Evolutionary conservation across 2,888 invertebrate genomes (phyloP), one percentile per base, ranked within the genome.

Genomic region (Drosophila differens): DNA sequence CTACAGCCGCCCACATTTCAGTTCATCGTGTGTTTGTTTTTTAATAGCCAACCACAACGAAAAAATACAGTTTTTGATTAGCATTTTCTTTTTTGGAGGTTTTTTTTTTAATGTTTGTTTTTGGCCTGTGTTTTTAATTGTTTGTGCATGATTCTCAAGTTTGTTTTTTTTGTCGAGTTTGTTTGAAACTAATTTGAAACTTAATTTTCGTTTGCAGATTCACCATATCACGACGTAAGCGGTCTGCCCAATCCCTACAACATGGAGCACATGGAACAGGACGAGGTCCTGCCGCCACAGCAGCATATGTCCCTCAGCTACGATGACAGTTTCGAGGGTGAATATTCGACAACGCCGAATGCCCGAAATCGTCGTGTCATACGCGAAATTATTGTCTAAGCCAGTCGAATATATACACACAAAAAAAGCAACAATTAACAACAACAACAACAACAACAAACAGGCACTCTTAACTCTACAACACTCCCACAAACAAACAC

Each of bases 341-440:
- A 98, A 64, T 98, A 98, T 94, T 98, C 98, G 80, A 98, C 98
- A 82, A 98, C 98, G 85, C 98, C 98, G 77, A 98, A 98, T 94
- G 97, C 98, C 90, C 96, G 98, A 93, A 97, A 97, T 92, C 96
- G 98, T 86, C 95, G 98, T 93, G 98, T 98, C 94, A 98, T 98
- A 92, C 96, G 98, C 89, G 98, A 98, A 94, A 98, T 98, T 94
- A 98, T 98, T 94, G 98, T 98, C 92, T 94, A 93, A 93, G 67
- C 44, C n/a, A 53, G 32, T 22, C 30, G 25, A 51, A 28, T 51
- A 37, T 30, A 59, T 9, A 47, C 49, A 51, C n/a, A 53, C 41
- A 83, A 16, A 61, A 53, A 64, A 32, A 61, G 5, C 16, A 16
- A 41, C 30, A 60, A 74, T 51, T n/a, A 33, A 52, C 32, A 65